phyloP scores from a whole-genome alignment of 2,888 invertebrate genomes.

The Microchrysa polita region DNA sequence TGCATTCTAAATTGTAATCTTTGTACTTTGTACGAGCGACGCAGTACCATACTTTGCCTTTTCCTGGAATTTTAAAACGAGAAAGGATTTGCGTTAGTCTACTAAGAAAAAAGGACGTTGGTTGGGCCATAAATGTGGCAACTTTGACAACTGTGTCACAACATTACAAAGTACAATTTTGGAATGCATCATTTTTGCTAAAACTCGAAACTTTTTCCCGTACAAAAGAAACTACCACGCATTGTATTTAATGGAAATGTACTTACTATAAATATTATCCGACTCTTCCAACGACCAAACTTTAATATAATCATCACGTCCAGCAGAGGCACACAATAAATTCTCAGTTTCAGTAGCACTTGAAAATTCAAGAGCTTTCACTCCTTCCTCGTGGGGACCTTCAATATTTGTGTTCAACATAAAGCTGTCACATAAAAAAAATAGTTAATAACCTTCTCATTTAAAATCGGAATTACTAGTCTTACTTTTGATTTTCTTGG shows the following conservation, averaged over 20 bases:
- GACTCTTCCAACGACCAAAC: constrained; percentile 73
- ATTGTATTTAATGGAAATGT: background rate
- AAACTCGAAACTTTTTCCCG: background rate
- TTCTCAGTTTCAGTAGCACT: constrained; percentile 66
- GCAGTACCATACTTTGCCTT: constrained; percentile 73
- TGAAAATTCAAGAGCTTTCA: constrained; percentile 70
- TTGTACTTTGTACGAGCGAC: constrained; percentile 72
- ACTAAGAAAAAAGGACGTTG: no score
- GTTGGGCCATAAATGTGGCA: no score
- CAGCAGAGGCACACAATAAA: constrained; percentile 71
- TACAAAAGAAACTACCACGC: no score
- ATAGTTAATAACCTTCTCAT: constrained; percentile 6
- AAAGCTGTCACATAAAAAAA: constrained; percentile 66
- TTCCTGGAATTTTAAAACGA: no score
- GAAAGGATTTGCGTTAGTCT: no score
- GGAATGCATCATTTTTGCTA: background rate
- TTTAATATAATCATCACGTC: constrained; percentile 75
- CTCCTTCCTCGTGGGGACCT: constrained; percentile 72
- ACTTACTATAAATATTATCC: constrained; percentile 67
- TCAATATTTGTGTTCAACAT: constrained; percentile 77
- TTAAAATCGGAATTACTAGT: background rate
- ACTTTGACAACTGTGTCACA: background rate
- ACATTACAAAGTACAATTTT: no score
- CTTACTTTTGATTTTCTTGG: constrained; percentile 69
- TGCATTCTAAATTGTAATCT: constrained; percentile 67